phyloP scores from a whole-genome alignment of 2,113 vertebrate species.

The Marmota monax region DNA sequence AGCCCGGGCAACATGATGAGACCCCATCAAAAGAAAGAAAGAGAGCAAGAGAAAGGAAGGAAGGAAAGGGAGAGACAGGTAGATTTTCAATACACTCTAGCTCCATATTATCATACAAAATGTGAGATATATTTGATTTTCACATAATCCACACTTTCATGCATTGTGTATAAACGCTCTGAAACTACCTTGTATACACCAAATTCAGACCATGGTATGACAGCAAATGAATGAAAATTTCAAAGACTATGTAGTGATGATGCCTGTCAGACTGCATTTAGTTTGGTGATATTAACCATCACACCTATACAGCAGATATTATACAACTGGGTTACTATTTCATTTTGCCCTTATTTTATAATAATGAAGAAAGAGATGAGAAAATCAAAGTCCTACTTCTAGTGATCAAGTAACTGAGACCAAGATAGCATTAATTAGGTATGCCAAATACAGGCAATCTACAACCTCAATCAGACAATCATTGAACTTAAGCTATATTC shows the following conservation, averaged over 20 bases:
- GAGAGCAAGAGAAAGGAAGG: background rate
- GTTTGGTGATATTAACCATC: constrained; percentile 45
- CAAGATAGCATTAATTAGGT: constrained; percentile 62
- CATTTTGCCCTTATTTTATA: constrained; percentile 63
- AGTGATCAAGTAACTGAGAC: constrained; percentile 61
- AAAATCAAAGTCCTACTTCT: constrained; percentile 71
- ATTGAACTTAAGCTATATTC: constrained; percentile 53
- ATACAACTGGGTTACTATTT: constrained; percentile 36
- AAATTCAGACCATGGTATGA: background rate
- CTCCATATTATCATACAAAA: constrained; percentile 19
- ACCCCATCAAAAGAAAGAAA: background rate
- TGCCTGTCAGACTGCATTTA: background rate
- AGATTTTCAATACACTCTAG: constrained; percentile 55
- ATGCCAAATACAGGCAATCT: constrained; percentile 63
- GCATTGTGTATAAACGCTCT: constrained; percentile 34
- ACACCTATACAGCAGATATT: background rate
- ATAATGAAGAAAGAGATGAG: constrained; percentile 57
- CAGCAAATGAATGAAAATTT: constrained; percentile 52
- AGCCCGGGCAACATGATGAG: background rate
- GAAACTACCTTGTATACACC: background rate
- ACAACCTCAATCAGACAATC: constrained; percentile 65
- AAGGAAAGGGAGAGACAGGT: background rate
- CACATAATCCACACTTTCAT: background rate
- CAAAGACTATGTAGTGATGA: background rate
- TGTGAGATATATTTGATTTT: constrained; percentile 48